These are phyloP conservation scores for Formica selysi DNA, from an alignment of 1,140 invertebrate genomes.

Conservation along the genomic window DNA sequence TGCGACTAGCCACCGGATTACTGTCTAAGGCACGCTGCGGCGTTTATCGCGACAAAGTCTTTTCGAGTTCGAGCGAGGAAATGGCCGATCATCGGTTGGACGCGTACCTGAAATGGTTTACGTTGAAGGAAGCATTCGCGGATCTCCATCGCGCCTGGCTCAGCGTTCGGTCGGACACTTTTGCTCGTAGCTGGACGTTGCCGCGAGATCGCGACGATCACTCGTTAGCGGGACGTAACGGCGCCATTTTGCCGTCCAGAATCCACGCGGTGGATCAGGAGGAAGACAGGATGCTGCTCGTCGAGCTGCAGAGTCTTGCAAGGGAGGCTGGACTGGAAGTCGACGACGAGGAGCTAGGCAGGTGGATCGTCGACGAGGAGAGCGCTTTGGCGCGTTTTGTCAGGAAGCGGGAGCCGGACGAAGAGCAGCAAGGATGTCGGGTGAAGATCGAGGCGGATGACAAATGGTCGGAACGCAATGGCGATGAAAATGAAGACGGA, in stretches of 20 bases:
- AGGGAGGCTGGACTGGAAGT: conserved; percentile 84
- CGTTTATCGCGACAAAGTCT: conserved; percentile 29
- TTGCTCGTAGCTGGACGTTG: conserved; percentile 82
- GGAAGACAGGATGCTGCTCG: conserved; percentile 79
- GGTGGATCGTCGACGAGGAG: conserved; percentile 83
- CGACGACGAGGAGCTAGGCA: conserved; percentile 81
- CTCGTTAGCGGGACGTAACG: conserved; percentile 8
- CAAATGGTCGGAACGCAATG: conserved; percentile 65
- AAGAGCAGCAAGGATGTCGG: conserved; percentile 64
- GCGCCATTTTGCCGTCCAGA: conserved; percentile 58
- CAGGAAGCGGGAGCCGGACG: conserved; percentile 74
- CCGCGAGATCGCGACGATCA: conserved; percentile 72
- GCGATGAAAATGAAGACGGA: conserved; percentile 62
- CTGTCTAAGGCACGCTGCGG: conserved; percentile 78
- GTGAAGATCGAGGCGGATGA: conserved; percentile 77
- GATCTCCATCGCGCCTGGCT: conserved; percentile 86
- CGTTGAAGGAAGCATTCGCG: conserved; percentile 86
- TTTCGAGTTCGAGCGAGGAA: conserved; percentile 35
- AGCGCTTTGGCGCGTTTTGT: conserved; percentile 73
- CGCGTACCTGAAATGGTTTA: conserved; percentile 81
- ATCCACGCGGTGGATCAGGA: conserved; percentile 69
- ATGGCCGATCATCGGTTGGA: conserved; percentile 65
- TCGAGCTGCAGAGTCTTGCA: conserved; percentile 82
- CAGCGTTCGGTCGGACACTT: conserved; percentile 84
- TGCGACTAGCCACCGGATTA: conserved; percentile 82